These are phyloP conservation scores for Pangasius krempfi DNA, from an alignment of 2,797 vertebrate genomes.

Conservation along the genomic window DNA sequence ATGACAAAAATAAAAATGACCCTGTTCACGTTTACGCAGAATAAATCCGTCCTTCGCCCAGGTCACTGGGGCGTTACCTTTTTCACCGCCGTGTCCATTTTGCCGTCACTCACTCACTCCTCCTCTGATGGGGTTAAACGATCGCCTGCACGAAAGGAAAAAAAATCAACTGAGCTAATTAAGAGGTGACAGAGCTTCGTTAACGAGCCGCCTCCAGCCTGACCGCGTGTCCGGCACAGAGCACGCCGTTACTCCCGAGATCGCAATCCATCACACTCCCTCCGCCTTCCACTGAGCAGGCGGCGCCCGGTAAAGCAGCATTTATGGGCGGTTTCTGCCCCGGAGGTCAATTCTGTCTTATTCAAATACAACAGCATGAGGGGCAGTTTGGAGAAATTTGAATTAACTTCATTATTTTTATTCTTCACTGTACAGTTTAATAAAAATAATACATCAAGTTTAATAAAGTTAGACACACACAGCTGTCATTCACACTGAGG, in stretches of 20 bases:
- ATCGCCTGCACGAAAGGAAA: not conserved
- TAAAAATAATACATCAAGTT: no score
- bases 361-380: not conserved
- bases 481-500: not conserved
- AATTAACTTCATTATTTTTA: no score
- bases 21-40: not conserved
- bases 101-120: not conserved
- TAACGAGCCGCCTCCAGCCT: not conserved
- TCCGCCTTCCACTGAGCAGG: not conserved
- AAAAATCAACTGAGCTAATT: not conserved
- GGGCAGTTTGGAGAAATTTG: not conserved
- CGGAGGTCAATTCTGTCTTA: not conserved
- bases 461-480: not conserved
- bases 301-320: not conserved
- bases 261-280: not conserved
- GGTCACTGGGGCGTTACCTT: slow-evolving; percentile 33
- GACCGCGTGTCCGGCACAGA: not conserved
- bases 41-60: not conserved
- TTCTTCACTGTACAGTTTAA: not conserved
- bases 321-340: not conserved
- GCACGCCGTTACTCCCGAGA: not conserved
- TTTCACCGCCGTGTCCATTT: slow-evolving; percentile 46
- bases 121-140: not conserved
- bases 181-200: not conserved
- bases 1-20: not conserved